Evolutionary conservation across 2,797 vertebrate genomes (phyloP).

Genomic region (Novumbra hubbsi): DNA sequence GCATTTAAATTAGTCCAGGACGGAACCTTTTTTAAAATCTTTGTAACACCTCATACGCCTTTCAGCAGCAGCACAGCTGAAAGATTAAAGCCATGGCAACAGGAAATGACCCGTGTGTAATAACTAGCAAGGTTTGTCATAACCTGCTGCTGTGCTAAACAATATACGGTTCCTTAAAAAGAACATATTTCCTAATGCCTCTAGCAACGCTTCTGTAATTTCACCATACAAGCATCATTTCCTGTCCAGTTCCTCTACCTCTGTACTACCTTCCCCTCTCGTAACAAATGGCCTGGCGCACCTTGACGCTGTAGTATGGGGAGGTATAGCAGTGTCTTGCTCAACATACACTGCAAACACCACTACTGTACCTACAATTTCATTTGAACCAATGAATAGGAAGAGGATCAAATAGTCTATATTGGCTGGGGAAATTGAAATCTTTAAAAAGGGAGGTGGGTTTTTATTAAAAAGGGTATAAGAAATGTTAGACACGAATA

Average conservation of each 20-base stretch:
- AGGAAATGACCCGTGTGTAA: background rate
- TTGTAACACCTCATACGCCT: background rate
- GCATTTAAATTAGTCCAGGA: background rate
- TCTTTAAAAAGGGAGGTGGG: too few species aligned
- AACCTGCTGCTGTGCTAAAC: background rate
- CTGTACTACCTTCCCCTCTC: background rate
- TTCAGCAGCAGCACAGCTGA: background rate
- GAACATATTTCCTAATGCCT: background rate
- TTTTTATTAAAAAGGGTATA: too few species aligned
- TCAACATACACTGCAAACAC: background rate
- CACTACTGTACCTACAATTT: background rate
- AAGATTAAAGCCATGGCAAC: slow-evolving; percentile 5
- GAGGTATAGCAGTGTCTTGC: background rate
- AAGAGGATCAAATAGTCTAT: background rate
- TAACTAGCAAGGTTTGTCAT: background rate
- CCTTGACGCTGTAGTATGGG: background rate
- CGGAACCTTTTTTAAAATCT: background rate
- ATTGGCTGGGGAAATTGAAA: too few species aligned
- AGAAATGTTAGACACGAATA: background rate
- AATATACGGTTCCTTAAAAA: background rate
- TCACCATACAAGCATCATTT: background rate
- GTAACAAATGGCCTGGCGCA: slow-evolving; percentile 1
- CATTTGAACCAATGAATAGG: background rate
- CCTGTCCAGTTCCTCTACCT: background rate
- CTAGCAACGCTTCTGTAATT: background rate